Percentiles rank a stretch among this genome's conserved stretches.
These are phyloP conservation scores for Eupithecia dodoneata DNA, from an alignment of 2,888 invertebrate genomes.

Conservation along the genomic window DNA sequence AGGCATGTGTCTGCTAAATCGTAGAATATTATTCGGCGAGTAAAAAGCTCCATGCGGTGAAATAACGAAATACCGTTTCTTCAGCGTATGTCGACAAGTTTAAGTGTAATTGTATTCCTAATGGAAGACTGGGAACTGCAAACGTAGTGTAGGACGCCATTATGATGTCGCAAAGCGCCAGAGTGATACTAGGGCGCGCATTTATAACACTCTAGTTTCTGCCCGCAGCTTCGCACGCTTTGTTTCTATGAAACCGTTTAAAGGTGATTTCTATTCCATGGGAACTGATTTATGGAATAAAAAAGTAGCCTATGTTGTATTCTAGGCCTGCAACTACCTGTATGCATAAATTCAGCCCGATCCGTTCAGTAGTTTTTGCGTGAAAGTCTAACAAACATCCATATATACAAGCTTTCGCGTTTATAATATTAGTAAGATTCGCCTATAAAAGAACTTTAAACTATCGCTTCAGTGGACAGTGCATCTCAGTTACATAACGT, in stretches of 20 bases:
- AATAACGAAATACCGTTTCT: neutral
- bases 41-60: neutral
- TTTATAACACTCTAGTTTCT: neutral
- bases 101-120: neutral
- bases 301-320: too few relatives aligned
- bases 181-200: neutral
- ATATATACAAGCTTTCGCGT: too few relatives aligned
- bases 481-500: constrained; percentile 8
- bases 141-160: neutral
- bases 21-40: neutral
- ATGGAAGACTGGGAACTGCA: neutral
- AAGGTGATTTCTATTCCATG: too few relatives aligned
- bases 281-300: too few relatives aligned
- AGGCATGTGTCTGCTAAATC: neutral
- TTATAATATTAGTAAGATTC: neutral
- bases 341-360: too few relatives aligned
- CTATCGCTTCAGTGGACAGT: neutral
- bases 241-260: too few relatives aligned
- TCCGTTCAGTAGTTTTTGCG: too few relatives aligned
- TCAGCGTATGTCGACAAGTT: neutral
- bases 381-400: too few relatives aligned
- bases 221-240: too few relatives aligned
- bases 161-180: neutral
- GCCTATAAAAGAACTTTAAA: neutral
- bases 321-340: too few relatives aligned